phyloP scores from a whole-genome alignment of 2,888 invertebrate genomes.

The Ophraella communa region DNA sequence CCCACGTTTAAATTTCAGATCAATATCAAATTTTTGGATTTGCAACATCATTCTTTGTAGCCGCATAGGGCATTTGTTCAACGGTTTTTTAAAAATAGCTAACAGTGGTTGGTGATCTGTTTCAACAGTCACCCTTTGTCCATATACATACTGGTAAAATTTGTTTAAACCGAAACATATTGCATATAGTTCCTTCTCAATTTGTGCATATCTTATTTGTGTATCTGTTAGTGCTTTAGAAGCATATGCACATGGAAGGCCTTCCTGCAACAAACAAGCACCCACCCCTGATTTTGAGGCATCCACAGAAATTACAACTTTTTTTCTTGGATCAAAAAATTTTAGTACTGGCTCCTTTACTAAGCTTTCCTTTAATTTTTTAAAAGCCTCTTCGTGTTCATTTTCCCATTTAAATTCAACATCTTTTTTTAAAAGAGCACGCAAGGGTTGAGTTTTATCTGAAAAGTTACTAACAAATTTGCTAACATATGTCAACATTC shows the following conservation, averaged over 20 bases:
- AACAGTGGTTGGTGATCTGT: constrained; percentile 13
- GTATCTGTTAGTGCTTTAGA: constrained; percentile 23
- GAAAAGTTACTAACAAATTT: constrained; percentile 45
- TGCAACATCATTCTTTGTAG: constrained; percentile 21
- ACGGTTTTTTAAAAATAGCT: background rate
- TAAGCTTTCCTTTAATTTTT: no score
- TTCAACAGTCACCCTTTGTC: constrained; percentile 22
- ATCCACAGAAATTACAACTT: constrained; percentile 40
- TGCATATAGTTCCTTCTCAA: constrained; percentile 30
- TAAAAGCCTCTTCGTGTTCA: constrained; percentile 22
- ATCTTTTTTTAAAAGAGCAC: constrained; percentile 39
- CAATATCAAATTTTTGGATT: constrained; percentile 29
- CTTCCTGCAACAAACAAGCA: constrained; percentile 41
- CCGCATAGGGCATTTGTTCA: background rate
- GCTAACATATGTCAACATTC: constrained; percentile 43
- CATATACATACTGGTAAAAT: constrained; percentile 21
- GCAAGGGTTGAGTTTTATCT: constrained; percentile 38
- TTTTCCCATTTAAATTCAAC: constrained; percentile 15
- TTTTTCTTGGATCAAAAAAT: no score
- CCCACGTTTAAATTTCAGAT: constrained; percentile 20
- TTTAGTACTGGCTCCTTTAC: no score
- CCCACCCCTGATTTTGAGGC: constrained; percentile 42
- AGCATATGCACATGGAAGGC: constrained; percentile 29
- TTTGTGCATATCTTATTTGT: constrained; percentile 26
- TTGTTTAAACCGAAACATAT: constrained; percentile 12